phyloP scores from a whole-genome alignment of 2,113 vertebrate species.

The Butastur rufipennis region DNA sequence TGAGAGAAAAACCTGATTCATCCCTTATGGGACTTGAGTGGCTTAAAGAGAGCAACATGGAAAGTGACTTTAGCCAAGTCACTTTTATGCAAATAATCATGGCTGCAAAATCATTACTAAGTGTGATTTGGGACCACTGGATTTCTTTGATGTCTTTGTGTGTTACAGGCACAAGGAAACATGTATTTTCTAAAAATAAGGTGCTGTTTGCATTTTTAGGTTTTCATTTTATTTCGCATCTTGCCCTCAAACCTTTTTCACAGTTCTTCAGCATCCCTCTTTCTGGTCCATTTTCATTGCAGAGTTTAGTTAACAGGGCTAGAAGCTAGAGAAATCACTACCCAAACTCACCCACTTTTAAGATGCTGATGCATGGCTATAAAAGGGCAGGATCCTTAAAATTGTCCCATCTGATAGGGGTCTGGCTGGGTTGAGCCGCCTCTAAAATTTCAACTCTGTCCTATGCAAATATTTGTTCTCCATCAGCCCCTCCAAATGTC shows the following conservation, averaged over 20 bases:
- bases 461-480: background rate
- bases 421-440: background rate
- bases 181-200: background rate
- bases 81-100: background rate
- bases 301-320: background rate
- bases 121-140: background rate
- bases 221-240: background rate
- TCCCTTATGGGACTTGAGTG: background rate
- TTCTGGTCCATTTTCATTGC: background rate
- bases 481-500: background rate
- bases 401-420: background rate
- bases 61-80: background rate
- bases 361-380: background rate
- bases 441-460: background rate
- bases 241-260: background rate
- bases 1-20: background rate
- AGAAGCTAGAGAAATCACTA: background rate
- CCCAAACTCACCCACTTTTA: background rate
- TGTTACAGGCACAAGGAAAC: background rate
- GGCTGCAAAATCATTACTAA: background rate
- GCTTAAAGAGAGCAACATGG: background rate
- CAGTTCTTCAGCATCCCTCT: background rate
- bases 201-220: background rate
- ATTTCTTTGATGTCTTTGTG: background rate
- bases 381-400: background rate